phyloP scores from a whole-genome alignment of 2,113 vertebrate species.

The Electrona antarctica region DNA sequence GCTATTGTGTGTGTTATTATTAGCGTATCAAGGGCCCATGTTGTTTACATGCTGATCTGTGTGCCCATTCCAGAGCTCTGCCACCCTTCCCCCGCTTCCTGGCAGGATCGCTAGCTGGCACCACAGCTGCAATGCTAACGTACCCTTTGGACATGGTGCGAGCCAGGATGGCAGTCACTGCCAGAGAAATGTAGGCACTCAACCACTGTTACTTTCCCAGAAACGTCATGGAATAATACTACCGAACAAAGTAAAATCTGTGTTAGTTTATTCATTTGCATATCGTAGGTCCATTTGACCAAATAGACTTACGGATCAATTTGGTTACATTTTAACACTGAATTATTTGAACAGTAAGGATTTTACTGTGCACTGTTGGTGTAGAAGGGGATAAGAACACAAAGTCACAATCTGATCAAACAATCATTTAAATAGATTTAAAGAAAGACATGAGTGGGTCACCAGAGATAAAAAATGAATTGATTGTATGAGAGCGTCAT shows the following conservation, averaged over 20 bases:
- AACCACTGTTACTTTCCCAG: neutral
- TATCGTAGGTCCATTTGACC: too few species aligned
- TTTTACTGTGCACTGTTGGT: too few species aligned
- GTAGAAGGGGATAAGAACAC: too few species aligned
- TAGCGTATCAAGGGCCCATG: neutral
- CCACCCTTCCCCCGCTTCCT: slow-evolving; percentile 91
- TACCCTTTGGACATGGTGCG: slow-evolving; percentile 96
- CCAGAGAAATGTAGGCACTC: slow-evolving; percentile 91
- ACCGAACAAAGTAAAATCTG: neutral
- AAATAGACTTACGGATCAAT: too few species aligned
- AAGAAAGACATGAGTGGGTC: too few species aligned
- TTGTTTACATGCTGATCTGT: neutral
- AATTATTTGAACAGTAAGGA: too few species aligned
- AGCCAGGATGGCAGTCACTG: slow-evolving; percentile 97
- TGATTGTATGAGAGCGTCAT: too few species aligned
- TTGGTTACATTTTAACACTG: too few species aligned
- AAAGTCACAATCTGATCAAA: too few species aligned
- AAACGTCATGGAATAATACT: neutral
- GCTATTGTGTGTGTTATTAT: neutral
- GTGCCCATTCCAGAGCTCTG: slow-evolving; percentile 80
- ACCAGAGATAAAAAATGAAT: too few species aligned
- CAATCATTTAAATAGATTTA: too few species aligned
- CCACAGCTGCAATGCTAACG: slow-evolving; percentile 89
- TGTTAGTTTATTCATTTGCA: too few species aligned
- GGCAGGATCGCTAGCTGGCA: slow-evolving; percentile 93